A percentile compares a stretch with the other conserved stretches of the same genome.
Conservation (phyloP, 1,140 invertebrate genomes). For the Bombyx mandarina region DNA sequence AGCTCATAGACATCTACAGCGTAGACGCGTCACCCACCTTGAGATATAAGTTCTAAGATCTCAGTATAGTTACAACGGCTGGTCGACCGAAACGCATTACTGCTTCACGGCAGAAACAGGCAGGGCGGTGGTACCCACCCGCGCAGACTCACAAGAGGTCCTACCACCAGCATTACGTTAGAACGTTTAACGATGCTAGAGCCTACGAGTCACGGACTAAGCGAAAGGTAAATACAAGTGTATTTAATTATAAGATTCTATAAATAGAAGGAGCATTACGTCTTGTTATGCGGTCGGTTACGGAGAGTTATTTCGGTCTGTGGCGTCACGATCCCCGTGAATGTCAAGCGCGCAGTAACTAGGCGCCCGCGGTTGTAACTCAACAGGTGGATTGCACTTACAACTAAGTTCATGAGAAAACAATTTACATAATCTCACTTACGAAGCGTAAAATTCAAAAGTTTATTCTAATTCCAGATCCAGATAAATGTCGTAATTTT, state of each 20-base stretch:
- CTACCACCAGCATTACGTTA: too few species aligned
- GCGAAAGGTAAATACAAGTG: constrained; percentile 44
- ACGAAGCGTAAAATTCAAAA: neutral
- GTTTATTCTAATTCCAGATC: too few species aligned
- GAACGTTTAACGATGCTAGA: too few species aligned
- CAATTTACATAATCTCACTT: constrained; percentile 13
- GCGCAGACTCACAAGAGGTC: too few species aligned
- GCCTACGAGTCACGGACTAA: constrained; percentile 5
- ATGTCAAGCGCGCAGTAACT: constrained; percentile 61
- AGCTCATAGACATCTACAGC: too few species aligned
- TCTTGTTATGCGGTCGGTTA: constrained; percentile 59
- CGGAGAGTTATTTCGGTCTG: constrained; percentile 59
- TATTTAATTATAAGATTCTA: constrained; percentile 61
- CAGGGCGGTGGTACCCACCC: too few species aligned
- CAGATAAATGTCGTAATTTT: too few species aligned
- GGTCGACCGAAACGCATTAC: too few species aligned
- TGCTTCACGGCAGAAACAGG: too few species aligned
- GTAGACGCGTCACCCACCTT: too few species aligned
- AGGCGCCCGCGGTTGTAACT: constrained; percentile 36
- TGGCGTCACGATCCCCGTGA: constrained; percentile 51
- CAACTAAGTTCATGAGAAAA: constrained; percentile 25
- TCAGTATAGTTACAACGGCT: too few species aligned
- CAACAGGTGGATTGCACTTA: constrained; percentile 50
- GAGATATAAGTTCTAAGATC: too few species aligned
- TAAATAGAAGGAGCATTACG: constrained; percentile 60